Base-by-base conservation (phyloP, 2,797 vertebrate species). In the Notoglanidium macrostoma region DNA sequence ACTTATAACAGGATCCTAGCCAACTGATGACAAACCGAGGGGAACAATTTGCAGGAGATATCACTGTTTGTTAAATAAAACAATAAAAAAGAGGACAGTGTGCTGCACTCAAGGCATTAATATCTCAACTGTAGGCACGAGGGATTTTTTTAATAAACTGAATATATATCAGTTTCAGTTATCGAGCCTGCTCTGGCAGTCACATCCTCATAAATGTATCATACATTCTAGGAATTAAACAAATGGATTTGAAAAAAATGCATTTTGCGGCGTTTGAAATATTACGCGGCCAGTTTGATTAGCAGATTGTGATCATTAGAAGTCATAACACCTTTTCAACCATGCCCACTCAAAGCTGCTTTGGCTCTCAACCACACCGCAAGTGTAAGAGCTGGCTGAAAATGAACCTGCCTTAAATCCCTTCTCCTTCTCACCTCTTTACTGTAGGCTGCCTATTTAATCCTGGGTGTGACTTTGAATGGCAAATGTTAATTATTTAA, bases 1-100 rank as follows among this genome's bases (percentile, higher is more conserved):
- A 90, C 91, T 94, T 94, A 94, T 95, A 92, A 94, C 90, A 92
- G 92, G 91, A 94, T 89, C 93, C 90, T 92, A 94, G 94, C 93
- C 92, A 94, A 93, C 88, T 87, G 92, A 91, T 89, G 90, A 92
- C 89, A 78, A 90, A 49, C 3, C 77, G 90, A 89, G 89, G 89
- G 87, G 87, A 91, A 73, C 86, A 49, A 81, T 73, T 21, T 81
- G 84, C 67, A 54, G 85, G 35, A 23, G 78, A 80, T 80, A 44
- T 61, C 26, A 77, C 67, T 67, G 61, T 35, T 79, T n/a, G 21
- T 40, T 49, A 87, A 83, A 55, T 83, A 57, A 59, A 78, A 46
- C 51, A 5, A 87, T 78, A 65, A 77, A 55, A 77, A 83, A 76
- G 17, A 40, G n/a, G 81, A 57, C 61, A 46, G 61, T 12, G 72